Evolutionary conservation across 1,140 invertebrate genomes (phyloP), one percentile per base, ranked within the genome.

Genomic region (Drosophila tropicalis): DNA sequence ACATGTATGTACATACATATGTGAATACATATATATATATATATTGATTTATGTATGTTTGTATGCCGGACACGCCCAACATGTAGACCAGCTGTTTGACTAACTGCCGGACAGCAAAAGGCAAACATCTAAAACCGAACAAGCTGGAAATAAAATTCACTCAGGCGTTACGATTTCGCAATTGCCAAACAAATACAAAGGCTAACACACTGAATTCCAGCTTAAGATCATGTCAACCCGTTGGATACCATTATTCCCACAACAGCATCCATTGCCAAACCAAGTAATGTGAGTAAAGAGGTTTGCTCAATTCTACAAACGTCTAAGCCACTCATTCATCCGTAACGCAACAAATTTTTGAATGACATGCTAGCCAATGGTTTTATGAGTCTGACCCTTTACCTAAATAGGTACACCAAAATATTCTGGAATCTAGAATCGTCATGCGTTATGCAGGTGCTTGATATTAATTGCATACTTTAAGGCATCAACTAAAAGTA

Each of bases 81-180:
- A 66, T 62, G 32, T 62, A 70, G 61, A 41, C 60, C 77, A 85
- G 62, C 74, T 81, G 76, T 73, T 73, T 73, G 72, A 40, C 66
- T 58, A 75, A 76, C 67, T 76, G 67, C 32, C 67, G 65, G 70
- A 69, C 78, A 56, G 64, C 74, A 22, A 70, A 29, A 57, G 19
- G 67, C 80, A 73, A 73, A 70, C 67, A 77, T 76, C 76, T 72
- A 65, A 51, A 78, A 61, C 65, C 57, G 72, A 64, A 66, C 54
- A 68, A 61, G 64, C 70, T 86, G 75, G 62, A 72, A 67, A 82
- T 86, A 69, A 86, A 86, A 67, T 41, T 62, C 79, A 74, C 41
- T 86, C 69, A 79, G 69, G 83, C 83, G 76, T 83, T 73, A 62
- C 69, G 72, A 76, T 87, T 79, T 79, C 70, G 84, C 83, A 79